Percentiles rank a stretch among this genome's conserved stretches.
Evolutionary conservation across 1,140 invertebrate species (phyloP).

Genomic region (Zaprionus ornatus): DNA sequence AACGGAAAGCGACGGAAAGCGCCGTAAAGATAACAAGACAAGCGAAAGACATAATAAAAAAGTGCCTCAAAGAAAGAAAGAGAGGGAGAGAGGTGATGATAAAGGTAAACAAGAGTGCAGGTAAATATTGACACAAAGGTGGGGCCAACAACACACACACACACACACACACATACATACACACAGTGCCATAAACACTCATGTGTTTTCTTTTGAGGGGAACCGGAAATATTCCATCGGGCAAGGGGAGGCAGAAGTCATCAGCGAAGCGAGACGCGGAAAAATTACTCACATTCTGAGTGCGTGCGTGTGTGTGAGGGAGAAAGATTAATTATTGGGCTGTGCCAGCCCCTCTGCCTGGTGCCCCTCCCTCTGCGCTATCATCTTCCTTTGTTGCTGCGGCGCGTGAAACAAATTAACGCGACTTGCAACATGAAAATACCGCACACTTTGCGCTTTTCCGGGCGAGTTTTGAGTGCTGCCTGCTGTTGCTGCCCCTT

Average conservation of each 20-base stretch:
- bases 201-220: not conserved
- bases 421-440: slow-evolving; percentile 46
- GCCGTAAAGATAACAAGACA: slow-evolving; percentile 64
- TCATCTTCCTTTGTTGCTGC: not conserved
- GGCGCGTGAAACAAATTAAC: slow-evolving; percentile 70
- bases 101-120: slow-evolving; percentile 67
- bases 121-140: slow-evolving; percentile 65
- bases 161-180: too few relatives aligned
- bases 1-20: slow-evolving; percentile 58
- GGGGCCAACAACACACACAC: not conserved
- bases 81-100: slow-evolving; percentile 29
- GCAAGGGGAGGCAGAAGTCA: slow-evolving; percentile 17
- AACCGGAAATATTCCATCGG: slow-evolving; percentile 24
- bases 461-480: slow-evolving; percentile 11
- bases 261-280: slow-evolving; percentile 1
- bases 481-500: not conserved
- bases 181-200: slow-evolving; percentile 12
- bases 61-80: slow-evolving; percentile 34
- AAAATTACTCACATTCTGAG: slow-evolving; percentile 18
- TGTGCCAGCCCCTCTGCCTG: slow-evolving; percentile 1
- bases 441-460: not conserved
- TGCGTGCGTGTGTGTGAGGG: slow-evolving; percentile 14
- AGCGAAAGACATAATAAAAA: slow-evolving; percentile 60
- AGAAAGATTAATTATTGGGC: slow-evolving; percentile 66
- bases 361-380: not conserved